A percentile compares a stretch with the other conserved stretches of the same genome.
Conservation (phyloP, 2,888 invertebrate genomes). For the Caenorhabditis sp. region DNA sequence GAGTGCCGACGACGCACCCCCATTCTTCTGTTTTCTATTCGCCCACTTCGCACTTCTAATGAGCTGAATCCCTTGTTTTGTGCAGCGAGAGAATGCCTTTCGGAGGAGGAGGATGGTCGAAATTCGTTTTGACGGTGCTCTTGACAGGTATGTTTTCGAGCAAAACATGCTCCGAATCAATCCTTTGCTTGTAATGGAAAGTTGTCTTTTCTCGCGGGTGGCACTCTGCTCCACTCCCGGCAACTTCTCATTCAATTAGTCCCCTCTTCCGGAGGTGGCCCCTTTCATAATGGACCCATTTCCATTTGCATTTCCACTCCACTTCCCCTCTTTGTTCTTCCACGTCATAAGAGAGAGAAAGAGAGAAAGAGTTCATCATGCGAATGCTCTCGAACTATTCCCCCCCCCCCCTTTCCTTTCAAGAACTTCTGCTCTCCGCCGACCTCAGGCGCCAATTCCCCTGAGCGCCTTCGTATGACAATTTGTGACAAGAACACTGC, state of each 20-base stretch:
- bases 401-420: neutral
- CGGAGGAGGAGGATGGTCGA: slow-evolving; percentile 38
- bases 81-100: slow-evolving; percentile 34
- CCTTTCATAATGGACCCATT: slow-evolving; percentile 27
- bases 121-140: slow-evolving; percentile 14
- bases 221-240: slow-evolving; percentile 6
- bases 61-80: slow-evolving; percentile 39
- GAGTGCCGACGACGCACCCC: neutral
- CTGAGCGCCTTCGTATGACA: slow-evolving; percentile 41
- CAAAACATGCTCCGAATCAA: too few species aligned
- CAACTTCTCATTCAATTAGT: slow-evolving; percentile 41
- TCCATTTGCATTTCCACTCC: slow-evolving; percentile 34
- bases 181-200: neutral
- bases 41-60: slow-evolving; percentile 45
- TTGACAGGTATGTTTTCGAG: slow-evolving; percentile 33
- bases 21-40: slow-evolving; percentile 7
- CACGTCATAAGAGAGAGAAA: slow-evolving; percentile 31
- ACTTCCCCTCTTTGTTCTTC: slow-evolving; percentile 4
- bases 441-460: slow-evolving; percentile 30
- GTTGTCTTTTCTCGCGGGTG: neutral
- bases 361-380: slow-evolving; percentile 36
- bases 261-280: slow-evolving; percentile 1
- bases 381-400: slow-evolving; percentile 16
- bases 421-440: slow-evolving; percentile 5
- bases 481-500: slow-evolving; percentile 53